Base-by-base conservation (phyloP, 2,113 vertebrate genomes). In the Psophia crepitans region DNA sequence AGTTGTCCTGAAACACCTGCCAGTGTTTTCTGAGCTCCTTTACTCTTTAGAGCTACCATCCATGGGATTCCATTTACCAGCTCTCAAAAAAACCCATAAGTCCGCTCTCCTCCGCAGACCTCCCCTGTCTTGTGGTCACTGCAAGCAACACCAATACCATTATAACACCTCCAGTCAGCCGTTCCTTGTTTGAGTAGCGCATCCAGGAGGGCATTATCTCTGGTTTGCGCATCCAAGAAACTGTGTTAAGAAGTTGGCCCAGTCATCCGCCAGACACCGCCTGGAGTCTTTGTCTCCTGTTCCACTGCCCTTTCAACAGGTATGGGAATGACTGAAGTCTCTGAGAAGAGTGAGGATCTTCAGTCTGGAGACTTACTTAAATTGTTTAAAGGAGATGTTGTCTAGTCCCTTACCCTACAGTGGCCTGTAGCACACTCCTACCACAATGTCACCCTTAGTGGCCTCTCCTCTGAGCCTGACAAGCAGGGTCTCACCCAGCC, bases 81-180 rank as follows among this genome's bases (percentile, higher is more conserved):
- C 56, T 70, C 13, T 9, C 9, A 7, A 60, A n/a, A 60, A 54
- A 30, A 5, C 48, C 48, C 24, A 77, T 20, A 76, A 54, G 26
- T 19, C 48, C 44, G 5, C 22, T 75, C 14, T 82, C 24, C 19
- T 58, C 15, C 20, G 24, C n/a, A 54, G 30, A 27, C 17, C 26
- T 41, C 26, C 35, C 12, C 18, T 6, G 49, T 57, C 35, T 41
- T 9, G 16, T 9, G 8, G 39, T 37, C 37, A 39, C 26, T 51
- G 32, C 32, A 66, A 27, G 8, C 32, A 74, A 27, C 1, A 1
- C 22, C 2, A 1, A 8, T 26, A 30, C 26, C 24, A 18, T n/a
- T 46, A 53, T 16, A 24, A 12, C 24, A 12, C 18, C 43, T 43
- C 57, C 57, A 27, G 27, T 35, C 57, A 28, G 22, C 57, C 64